Conservation (phyloP, 64 coral and sea anemone species). For the Cladopsammia gracilis region DNA sequence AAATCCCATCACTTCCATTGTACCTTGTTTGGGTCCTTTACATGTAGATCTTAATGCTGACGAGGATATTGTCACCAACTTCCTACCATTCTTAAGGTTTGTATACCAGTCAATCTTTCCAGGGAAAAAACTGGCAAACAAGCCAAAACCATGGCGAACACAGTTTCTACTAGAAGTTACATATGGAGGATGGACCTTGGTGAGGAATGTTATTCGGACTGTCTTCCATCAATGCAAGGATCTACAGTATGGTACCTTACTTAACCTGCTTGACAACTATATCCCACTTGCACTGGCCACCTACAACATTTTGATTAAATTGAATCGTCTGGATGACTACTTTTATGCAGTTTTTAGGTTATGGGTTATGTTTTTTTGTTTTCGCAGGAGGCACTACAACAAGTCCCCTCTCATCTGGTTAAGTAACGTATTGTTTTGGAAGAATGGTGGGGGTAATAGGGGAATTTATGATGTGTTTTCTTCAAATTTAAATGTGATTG, state of each 20-base stretch:
- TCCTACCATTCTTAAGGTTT: constrained; percentile 27
- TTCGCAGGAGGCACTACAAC: constrained; percentile 61
- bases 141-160: constrained; percentile 29
- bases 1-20: constrained; percentile 21
- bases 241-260: constrained; percentile 21
- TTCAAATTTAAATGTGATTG: neutral
- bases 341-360: constrained; percentile 45
- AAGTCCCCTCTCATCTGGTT: constrained; percentile 52
- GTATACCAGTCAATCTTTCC: constrained; percentile 36
- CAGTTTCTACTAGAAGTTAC: neutral
- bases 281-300: constrained; percentile 35
- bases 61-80: constrained; percentile 11
- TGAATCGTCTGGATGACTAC: constrained; percentile 51
- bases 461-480: neutral
- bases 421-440: constrained; percentile 53
- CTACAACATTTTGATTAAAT: constrained; percentile 48
- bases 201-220: neutral
- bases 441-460: neutral
- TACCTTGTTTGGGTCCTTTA: constrained; percentile 33
- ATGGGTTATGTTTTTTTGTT: constrained; percentile 69
- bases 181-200: constrained; percentile 5
- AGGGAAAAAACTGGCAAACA: constrained; percentile 41
- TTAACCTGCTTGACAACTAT: constrained; percentile 23
- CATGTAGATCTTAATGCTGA: constrained; percentile 63
- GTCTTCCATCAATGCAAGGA: constrained; percentile 39